Evolutionary conservation across 2,797 vertebrate genomes (phyloP).

Genomic region (Triplophysa bombifrons): DNA sequence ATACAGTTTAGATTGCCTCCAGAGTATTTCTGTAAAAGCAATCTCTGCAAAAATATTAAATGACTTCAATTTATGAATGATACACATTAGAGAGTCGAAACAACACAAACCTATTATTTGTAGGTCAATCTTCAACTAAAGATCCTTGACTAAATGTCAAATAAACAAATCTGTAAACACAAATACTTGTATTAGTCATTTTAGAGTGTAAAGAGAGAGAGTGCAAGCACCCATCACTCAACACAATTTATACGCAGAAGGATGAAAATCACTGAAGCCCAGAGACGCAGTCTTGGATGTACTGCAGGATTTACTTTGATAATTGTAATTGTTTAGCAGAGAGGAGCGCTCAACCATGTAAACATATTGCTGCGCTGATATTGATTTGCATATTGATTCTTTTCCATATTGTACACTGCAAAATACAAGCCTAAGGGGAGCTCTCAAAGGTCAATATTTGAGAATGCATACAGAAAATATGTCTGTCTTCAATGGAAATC

Average conservation of each 20-base stretch:
- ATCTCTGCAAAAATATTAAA: slow-evolving; percentile 23
- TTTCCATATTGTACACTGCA: slow-evolving; percentile 37
- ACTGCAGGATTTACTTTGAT: slow-evolving; percentile 6
- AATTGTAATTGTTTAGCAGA: slow-evolving; percentile 43
- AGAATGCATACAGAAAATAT: slow-evolving; percentile 24
- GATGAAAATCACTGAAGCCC: slow-evolving; percentile 19
- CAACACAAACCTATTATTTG: slow-evolving; percentile 28
- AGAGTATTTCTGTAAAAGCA: not conserved
- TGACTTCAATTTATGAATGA: slow-evolving; percentile 40
- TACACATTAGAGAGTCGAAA: slow-evolving; percentile 18
- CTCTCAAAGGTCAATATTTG: slow-evolving; percentile 51
- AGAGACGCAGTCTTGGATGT: slow-evolving; percentile 7
- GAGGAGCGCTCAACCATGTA: slow-evolving; percentile 35
- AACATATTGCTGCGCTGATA: slow-evolving; percentile 20
- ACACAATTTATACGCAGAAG: slow-evolving; percentile 22
- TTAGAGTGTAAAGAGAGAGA: not conserved
- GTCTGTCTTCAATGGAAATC: slow-evolving; percentile 14
- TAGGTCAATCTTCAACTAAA: slow-evolving; percentile 25
- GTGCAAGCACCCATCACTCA: slow-evolving; percentile 17
- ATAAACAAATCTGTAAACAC: slow-evolving; percentile 29
- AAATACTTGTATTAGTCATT: slow-evolving; percentile 3
- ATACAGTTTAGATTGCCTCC: slow-evolving; percentile 14
- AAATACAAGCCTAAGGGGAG: slow-evolving; percentile 30
- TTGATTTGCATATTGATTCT: slow-evolving; percentile 39
- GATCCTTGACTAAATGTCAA: slow-evolving; percentile 38